These are phyloP conservation scores for Podarcis muralis DNA, from an alignment of 2,113 vertebrate species.

Conservation along the genomic window DNA sequence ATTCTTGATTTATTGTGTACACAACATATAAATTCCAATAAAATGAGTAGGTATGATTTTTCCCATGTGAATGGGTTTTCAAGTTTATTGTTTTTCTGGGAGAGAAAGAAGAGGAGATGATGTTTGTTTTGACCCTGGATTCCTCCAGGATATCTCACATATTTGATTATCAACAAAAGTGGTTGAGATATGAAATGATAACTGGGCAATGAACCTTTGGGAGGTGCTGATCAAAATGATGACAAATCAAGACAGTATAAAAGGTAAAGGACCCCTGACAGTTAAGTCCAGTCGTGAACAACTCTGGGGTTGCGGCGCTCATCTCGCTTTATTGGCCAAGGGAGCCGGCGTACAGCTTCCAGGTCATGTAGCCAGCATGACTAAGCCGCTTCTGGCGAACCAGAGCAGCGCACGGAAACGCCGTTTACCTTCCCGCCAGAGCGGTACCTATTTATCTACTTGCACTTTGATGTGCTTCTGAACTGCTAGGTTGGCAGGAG, in stretches of 20 bases:
- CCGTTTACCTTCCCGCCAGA: fast-evolving
- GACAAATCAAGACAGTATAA: not conserved
- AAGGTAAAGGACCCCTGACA: too few species aligned
- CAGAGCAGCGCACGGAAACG: too few species aligned
- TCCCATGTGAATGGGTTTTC: not conserved
- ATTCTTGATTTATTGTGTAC: not conserved
- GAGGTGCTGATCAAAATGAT: not conserved
- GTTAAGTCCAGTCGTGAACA: too few species aligned
- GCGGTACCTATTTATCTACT: too few species aligned
- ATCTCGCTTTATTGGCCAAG: too few species aligned
- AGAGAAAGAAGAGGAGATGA: not conserved
- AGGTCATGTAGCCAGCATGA: too few species aligned
- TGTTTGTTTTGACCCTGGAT: not conserved
- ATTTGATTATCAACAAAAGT: not conserved
- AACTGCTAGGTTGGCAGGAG: too few species aligned
- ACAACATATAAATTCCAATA: not conserved
- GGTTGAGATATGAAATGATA: not conserved
- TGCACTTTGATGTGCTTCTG: too few species aligned
- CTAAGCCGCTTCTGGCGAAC: too few species aligned
- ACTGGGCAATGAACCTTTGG: not conserved
- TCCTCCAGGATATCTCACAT: not conserved
- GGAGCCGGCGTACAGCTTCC: too few species aligned
- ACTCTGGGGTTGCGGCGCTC: too few species aligned
- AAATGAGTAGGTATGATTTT: not conserved
- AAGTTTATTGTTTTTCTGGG: not conserved